A percentile compares a stretch with the other conserved stretches of the same genome.
Evolutionary conservation across 92 coral and sea anemone genomes (phyloP).

Genomic region (Porites lobata): DNA sequence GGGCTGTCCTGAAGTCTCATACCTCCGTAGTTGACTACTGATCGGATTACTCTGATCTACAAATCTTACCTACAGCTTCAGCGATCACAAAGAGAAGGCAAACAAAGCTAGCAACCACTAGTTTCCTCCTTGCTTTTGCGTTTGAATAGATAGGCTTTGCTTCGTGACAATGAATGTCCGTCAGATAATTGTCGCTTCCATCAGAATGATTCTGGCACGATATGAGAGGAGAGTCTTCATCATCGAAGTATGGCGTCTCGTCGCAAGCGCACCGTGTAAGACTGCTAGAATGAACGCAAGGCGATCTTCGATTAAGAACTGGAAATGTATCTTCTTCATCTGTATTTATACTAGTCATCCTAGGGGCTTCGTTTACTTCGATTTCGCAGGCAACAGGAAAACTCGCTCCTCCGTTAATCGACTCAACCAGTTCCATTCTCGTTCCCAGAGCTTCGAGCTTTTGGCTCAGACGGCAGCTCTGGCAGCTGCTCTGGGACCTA

Average conservation of each 20-base stretch:
- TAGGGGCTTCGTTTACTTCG: not conserved
- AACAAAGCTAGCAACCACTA: constrained; percentile 88
- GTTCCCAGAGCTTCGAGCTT: too few relatives aligned
- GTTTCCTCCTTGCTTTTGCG: constrained; percentile 88
- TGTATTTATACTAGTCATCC: not conserved
- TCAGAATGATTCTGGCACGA: constrained; percentile 58
- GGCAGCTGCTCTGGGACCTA: too few relatives aligned
- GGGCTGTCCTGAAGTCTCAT: too few relatives aligned
- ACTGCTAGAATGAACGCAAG: not conserved
- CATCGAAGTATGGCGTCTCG: not conserved
- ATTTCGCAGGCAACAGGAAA: not conserved
- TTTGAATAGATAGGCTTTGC: constrained; percentile 89
- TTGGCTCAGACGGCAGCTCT: too few relatives aligned
- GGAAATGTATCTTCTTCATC: constrained; percentile 7
- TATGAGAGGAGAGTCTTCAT: constrained; percentile 60
- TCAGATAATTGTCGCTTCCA: constrained; percentile 61
- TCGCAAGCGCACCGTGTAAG: constrained; percentile 1
- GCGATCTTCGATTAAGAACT: not conserved
- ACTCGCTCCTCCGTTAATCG: too few relatives aligned
- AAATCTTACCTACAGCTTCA: constrained; percentile 90
- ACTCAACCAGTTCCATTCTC: too few relatives aligned
- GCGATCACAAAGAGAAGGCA: constrained; percentile 94
- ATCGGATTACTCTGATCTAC: too few relatives aligned
- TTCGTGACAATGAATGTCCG: constrained; percentile 94
- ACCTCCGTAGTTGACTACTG: too few relatives aligned